Base-by-base conservation (phyloP, 2,797 vertebrate genomes). In the Apogon talboti region DNA sequence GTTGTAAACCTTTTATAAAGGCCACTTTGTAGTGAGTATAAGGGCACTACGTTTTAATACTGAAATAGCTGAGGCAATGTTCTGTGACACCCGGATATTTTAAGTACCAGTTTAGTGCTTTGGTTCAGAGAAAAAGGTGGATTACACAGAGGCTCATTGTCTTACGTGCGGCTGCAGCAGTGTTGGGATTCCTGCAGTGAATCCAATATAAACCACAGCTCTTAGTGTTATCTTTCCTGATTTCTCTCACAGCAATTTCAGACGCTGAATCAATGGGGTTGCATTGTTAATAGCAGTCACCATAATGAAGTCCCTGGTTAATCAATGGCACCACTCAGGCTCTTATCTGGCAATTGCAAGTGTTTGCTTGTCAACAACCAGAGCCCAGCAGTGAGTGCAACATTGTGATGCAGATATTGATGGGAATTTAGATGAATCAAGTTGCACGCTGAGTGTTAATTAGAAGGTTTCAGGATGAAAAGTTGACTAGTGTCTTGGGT, bases 251-350 rank as follows among this genome's bases (percentile, higher is more conserved):
- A 83, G 81, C 71, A 76, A 76, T 90, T 87, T 73, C 75, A 74
- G 73, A 63, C 73, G 80, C 80, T 70, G 75, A 85, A 91, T 92
- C 90, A 88, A 90, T 91, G 88, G 78, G 85, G 78, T 78, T 86
- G 86, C 82, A 88, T 88, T 89, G 88, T 91, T 92, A 90, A 91
- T 90, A 87, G 87, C 78, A 83, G 79, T 65, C 79, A 61, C 83
- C 80, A 85, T 91, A 91, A 92, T 90, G 85, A 91, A 91, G 91
- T 90, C 83, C 77, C 78, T 71, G 80, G 86, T 90, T 86, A 91
- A 91, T 92, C 90, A 90, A 90, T 91, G 81, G 82, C 87, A 84
- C 85, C 82, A 83, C 87, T 91, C 80, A 37, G 84, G 79, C 78
- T 82, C 84, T 91, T 89, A 88, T 91, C 87, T 87, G 84, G 78